Conservation (phyloP, 2,797 vertebrate species). For the Heterohyrax brucei region DNA sequence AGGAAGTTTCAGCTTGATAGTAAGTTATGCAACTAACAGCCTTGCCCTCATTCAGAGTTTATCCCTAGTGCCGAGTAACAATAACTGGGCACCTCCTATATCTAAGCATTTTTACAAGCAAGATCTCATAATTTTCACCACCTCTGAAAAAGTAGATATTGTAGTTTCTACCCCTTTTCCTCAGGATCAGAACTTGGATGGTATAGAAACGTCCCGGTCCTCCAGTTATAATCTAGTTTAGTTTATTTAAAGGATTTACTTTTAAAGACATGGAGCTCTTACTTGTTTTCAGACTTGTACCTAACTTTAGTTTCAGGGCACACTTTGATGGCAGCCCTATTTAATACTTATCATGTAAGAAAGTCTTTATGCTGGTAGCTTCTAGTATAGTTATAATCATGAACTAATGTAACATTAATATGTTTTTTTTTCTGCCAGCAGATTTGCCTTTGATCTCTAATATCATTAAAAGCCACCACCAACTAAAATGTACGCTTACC, state of each 20-base stretch:
- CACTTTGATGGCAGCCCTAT: background rate
- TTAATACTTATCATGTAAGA: background rate
- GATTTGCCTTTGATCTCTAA: slow-evolving; percentile 39
- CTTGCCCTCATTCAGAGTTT: background rate
- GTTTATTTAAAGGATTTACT: background rate
- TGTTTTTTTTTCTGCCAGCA: background rate
- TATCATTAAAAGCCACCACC: background rate
- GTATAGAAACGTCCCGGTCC: background rate
- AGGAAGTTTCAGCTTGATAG: background rate
- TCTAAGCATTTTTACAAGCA: background rate
- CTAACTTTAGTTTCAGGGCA: background rate
- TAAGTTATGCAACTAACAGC: background rate
- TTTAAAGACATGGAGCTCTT: background rate
- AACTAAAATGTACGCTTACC: slow-evolving; percentile 2
- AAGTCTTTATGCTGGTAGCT: background rate
- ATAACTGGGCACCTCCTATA: background rate
- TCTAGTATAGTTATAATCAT: background rate
- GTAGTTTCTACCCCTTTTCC: background rate
- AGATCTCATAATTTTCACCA: background rate
- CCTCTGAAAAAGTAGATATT: background rate
- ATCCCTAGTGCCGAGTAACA: background rate
- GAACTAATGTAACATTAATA: background rate
- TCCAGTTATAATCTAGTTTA: too few relatives aligned
- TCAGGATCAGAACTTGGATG: background rate
- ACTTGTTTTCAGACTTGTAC: background rate